A percentile compares a stretch with the other conserved stretches of the same genome.
phyloP scores from a whole-genome alignment of 2,888 invertebrate species.

The Neocrepidodera transversa region DNA sequence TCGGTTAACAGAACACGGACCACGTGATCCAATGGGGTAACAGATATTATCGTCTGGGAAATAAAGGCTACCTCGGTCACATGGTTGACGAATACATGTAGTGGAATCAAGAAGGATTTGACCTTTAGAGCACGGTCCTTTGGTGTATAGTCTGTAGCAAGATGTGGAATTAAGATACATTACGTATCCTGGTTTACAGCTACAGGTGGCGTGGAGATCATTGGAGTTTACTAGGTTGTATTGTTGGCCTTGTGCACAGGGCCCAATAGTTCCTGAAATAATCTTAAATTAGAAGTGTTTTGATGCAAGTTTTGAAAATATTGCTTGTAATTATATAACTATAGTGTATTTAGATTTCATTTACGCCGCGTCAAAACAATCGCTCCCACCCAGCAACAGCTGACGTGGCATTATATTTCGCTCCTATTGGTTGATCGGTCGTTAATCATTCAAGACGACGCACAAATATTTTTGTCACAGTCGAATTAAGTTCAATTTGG shows the following conservation, averaged over 20 bases:
- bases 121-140: constrained; percentile 76
- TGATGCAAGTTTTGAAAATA: too few species aligned
- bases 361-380: too few species aligned
- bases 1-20: constrained; percentile 76
- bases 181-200: constrained; percentile 74
- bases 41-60: constrained; percentile 77
- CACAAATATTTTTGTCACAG: too few species aligned
- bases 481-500: too few species aligned
- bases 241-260: constrained; percentile 77
- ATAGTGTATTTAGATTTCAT: too few species aligned
- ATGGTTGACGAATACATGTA: constrained; percentile 74
- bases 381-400: too few species aligned
- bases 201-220: constrained; percentile 66
- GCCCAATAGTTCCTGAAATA: constrained; percentile 72
- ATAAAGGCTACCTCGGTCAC: constrained; percentile 77
- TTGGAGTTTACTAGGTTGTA: constrained; percentile 65
- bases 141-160: constrained; percentile 81
- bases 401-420: too few species aligned
- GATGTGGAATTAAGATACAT: constrained; percentile 67
- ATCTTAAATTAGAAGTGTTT: too few species aligned
- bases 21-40: constrained; percentile 78
- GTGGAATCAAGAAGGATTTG: constrained; percentile 75
- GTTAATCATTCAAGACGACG: too few species aligned
- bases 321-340: too few species aligned
- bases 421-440: too few species aligned